phyloP scores from a whole-genome alignment of 1,140 invertebrate species.

The Pentalonia nigronervosa region DNA sequence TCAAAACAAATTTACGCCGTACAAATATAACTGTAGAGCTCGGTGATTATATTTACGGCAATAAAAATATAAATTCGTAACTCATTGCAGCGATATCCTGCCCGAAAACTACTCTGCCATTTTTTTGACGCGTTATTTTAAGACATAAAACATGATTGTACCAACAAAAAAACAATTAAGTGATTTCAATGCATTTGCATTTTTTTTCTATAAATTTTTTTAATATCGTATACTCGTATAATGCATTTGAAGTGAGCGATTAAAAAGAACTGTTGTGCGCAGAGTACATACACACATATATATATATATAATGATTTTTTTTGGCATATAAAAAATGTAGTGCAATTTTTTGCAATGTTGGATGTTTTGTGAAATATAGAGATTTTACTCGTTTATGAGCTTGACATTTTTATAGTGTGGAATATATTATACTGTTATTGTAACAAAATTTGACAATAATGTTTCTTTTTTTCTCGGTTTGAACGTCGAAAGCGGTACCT shows the following conservation, averaged over 20 bases:
- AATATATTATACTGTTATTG: not conserved
- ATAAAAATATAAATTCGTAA: not conserved
- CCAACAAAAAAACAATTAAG: too few relatives aligned
- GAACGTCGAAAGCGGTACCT: not conserved
- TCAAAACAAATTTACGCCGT: not conserved
- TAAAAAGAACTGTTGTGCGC: too few relatives aligned
- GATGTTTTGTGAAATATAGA: not conserved
- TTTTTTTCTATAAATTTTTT: not conserved
- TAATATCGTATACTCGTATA: too few relatives aligned
- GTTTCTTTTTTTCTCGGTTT: not conserved
- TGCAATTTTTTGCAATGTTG: not conserved
- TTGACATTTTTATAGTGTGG: not conserved
- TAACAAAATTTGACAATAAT: not conserved
- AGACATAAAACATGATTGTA: not conserved
- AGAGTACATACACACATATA: too few relatives aligned
- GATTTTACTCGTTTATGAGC: not conserved
- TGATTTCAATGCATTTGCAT: not conserved
- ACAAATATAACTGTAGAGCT: not conserved
- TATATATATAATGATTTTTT: not conserved
- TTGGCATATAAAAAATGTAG: not conserved
- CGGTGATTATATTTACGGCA: not conserved
- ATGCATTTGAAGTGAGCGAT: too few relatives aligned
- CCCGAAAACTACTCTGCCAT: not conserved
- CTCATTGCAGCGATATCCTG: not conserved
- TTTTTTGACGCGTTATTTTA: not conserved